Percentiles rank a stretch among this genome's conserved stretches.
Conservation (phyloP, 1,140 invertebrate species). For the Drosophila persimilis region DNA sequence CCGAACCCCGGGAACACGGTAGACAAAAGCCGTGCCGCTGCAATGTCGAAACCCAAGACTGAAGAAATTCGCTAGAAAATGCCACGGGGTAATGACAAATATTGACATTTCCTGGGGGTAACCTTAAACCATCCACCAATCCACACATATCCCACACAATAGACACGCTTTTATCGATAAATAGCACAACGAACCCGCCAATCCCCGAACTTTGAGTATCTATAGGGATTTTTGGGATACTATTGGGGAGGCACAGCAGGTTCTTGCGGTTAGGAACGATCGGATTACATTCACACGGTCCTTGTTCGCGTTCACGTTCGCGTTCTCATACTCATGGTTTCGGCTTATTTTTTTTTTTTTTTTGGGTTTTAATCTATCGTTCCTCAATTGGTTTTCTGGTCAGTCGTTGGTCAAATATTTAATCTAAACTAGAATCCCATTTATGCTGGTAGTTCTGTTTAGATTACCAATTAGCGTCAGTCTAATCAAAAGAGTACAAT, state of each 20-base stretch:
- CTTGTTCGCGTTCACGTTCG: constrained; percentile 7
- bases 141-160: constrained; percentile 14
- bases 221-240: constrained; percentile 15
- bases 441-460: constrained; percentile 25
- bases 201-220: not conserved
- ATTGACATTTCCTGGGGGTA: constrained; percentile 66
- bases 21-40: constrained; percentile 3
- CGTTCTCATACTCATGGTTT: constrained; percentile 1
- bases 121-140: constrained; percentile 30
- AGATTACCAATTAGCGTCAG: constrained; percentile 16
- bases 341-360: too few relatives aligned
- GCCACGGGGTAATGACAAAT: constrained; percentile 73
- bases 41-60: constrained; percentile 30
- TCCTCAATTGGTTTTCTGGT: constrained; percentile 2
- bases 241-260: constrained; percentile 21
- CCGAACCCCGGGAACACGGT: constrained; percentile 4
- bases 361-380: not conserved
- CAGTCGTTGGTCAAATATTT: constrained; percentile 11
- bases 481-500: constrained; percentile 11
- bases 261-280: constrained; percentile 22
- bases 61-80: constrained; percentile 70
- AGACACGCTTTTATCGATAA: constrained; percentile 30
- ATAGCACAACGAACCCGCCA: constrained; percentile 6
- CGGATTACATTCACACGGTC: constrained; percentile 42
- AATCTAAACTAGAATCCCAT: constrained; percentile 2